A percentile compares a stretch with the other conserved stretches of the same genome.
Evolutionary conservation across 2,888 invertebrate genomes (phyloP).

Genomic region (Metacarcinus magister): DNA sequence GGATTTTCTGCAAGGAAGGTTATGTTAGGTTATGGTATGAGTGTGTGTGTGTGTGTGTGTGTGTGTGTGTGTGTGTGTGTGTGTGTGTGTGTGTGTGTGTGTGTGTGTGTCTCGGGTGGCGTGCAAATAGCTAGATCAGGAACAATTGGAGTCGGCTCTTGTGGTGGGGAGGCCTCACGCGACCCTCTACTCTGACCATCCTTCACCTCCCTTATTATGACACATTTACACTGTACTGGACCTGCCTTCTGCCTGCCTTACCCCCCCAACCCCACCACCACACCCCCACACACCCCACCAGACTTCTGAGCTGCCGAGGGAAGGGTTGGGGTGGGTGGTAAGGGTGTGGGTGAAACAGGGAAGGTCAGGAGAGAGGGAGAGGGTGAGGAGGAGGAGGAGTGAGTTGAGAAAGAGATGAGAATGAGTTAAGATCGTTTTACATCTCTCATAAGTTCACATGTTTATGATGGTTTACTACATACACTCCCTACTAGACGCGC

Average conservation of each 20-base stretch:
- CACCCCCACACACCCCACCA: neutral
- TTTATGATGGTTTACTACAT: slow-evolving; percentile 1
- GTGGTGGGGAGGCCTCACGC: slow-evolving; percentile 21
- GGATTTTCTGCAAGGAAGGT: neutral
- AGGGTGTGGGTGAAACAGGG: neutral
- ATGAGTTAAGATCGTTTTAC: neutral
- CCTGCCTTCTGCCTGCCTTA: neutral
- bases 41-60: slow-evolving; percentile 55
- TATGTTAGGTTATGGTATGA: neutral
- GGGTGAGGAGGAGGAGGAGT: neutral
- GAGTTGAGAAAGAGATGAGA: neutral
- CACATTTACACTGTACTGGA: slow-evolving; percentile 31
- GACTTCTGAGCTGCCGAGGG: slow-evolving; percentile 34
- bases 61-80: slow-evolving; percentile 54
- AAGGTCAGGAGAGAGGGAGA: neutral
- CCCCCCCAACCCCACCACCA: too few relatives aligned
- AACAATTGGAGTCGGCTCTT: slow-evolving; percentile 58
- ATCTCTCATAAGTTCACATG: neutral
- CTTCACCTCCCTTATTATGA: slow-evolving; percentile 50
- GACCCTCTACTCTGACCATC: slow-evolving; percentile 40
- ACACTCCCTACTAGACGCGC: neutral
- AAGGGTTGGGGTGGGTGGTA: neutral
- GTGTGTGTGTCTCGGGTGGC: slow-evolving; percentile 35
- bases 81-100: slow-evolving; percentile 62
- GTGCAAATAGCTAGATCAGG: slow-evolving; percentile 69